Base-by-base conservation (phyloP, 2,797 vertebrate species). In the Neosalanx taihuensis region DNA sequence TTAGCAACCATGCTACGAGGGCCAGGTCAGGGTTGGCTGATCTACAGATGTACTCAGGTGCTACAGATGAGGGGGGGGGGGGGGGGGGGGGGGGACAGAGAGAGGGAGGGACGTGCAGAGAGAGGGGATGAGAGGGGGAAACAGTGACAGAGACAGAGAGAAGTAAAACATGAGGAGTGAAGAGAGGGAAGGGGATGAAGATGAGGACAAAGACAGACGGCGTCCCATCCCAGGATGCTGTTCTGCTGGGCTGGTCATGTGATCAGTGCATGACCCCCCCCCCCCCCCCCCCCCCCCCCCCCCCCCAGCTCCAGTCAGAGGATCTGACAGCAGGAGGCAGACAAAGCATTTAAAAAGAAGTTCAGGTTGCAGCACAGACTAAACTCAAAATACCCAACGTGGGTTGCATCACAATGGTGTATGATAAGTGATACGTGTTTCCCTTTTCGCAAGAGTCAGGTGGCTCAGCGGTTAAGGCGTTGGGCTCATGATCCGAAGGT, bases 281-380 rank as follows among this genome's bases (percentile, higher is more conserved):
- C 68, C 13, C 35, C 59, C 68, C 68, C 53, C 81, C 23, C 63
- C 6, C 30, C 13, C 35, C 59, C 68, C 29, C 33, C 23, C 30
- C 13, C 35, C 59, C 68, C 29, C 33, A 13, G 59, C 68, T 58
- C 81, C 63, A 18, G 7, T 5, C 35, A 20, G 26, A 23, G 56
- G 56, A 6, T 57, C 18, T n/a, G 56, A 57, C 56, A 18, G 56
- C 20, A n/a, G 56, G 20, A 57, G 56, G 20, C 56, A 56, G 49
- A 33, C 13, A 31, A 30, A 56, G 7, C 7, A 15, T 26, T 17
- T 15, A 23, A 15, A 49, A 29, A 13, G 1, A n/a, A 26, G 20
- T 5, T 26, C 46, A n/a, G 53, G 41, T 51, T 29, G 3, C 23
- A 71, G 37, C 70, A 78, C 70, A 81, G 15, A 65, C 30, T 56